phyloP scores from a whole-genome alignment of 2,797 vertebrate genomes.

The Betta splendens region DNA sequence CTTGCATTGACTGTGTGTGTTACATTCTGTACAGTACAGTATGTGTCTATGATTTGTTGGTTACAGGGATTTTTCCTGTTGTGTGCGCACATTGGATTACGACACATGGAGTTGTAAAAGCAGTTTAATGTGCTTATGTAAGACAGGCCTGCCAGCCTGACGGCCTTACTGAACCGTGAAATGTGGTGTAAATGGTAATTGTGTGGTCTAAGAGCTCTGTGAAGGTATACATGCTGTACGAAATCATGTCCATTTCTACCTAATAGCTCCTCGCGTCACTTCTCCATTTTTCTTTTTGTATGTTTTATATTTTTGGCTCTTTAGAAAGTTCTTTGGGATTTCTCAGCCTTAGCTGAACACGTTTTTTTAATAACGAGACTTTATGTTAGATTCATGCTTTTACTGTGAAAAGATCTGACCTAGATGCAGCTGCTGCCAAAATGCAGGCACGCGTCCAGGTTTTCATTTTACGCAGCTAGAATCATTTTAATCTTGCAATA shows the following conservation, averaged over 20 bases:
- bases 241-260: conserved; percentile 8
- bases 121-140: conserved; percentile 71
- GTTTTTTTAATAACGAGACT: neutral
- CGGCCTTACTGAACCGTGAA: conserved; percentile 64
- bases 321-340: conserved; percentile 4
- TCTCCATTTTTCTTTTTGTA: neutral
- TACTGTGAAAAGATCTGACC: neutral
- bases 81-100: conserved; percentile 34
- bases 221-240: conserved; percentile 23
- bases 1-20: neutral
- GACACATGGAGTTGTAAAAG: conserved; percentile 56
- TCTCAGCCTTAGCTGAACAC: neutral
- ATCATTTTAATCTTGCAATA: neutral
- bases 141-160: conserved; percentile 53
- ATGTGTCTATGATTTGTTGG: neutral
- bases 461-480: neutral
- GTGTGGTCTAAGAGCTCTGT: conserved; percentile 62
- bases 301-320: neutral
- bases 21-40: conserved; percentile 2
- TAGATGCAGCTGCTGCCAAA: neutral
- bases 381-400: neutral
- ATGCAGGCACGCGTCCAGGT: neutral
- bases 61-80: conserved; percentile 1
- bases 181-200: conserved; percentile 69
- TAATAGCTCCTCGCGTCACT: neutral